Evolutionary conservation across 2,888 invertebrate genomes (phyloP).

Genomic region (Branchipolynoe longqiensis): DNA sequence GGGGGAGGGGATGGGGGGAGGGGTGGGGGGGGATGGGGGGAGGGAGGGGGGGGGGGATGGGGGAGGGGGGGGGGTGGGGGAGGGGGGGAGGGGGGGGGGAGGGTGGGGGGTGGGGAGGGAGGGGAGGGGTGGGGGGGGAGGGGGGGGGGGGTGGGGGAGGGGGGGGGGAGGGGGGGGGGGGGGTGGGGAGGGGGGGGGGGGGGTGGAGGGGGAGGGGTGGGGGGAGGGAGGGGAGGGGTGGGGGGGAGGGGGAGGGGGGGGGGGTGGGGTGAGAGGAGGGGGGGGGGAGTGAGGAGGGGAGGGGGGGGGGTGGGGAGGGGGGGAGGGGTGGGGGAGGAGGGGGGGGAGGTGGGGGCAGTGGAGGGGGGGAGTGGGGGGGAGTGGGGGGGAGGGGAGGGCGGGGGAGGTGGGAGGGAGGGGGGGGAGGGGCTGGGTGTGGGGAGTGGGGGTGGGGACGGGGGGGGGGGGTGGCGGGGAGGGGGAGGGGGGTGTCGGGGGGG

Average conservation of each 20-base stretch:
- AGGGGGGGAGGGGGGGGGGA: neutral
- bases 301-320: neutral
- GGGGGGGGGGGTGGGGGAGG: no score
- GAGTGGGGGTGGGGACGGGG: neutral
- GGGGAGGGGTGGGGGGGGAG: no score
- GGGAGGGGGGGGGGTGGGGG: neutral
- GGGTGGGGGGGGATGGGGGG: neutral
- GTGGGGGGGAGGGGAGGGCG: no score
- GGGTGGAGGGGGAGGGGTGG: neutral
- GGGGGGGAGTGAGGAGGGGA: neutral
- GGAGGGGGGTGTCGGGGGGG: neutral
- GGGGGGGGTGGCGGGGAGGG: neutral
- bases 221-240: neutral
- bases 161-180: neutral
- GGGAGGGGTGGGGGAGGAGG: neutral
- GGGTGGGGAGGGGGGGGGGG: neutral
- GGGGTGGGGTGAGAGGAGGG: neutral
- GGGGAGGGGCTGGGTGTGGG: neutral
- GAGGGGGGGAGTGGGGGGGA: no score
- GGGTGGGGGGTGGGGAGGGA: no score
- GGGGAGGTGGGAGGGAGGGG: no score
- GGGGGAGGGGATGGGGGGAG: neutral
- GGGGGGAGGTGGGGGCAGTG: no score
- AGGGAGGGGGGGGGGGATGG: neutral
- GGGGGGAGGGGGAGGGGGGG: neutral